A percentile compares a stretch with the other conserved stretches of the same genome.
Conservation (phyloP, 2,113 vertebrate species). For the Pangasianodon gigas region DNA sequence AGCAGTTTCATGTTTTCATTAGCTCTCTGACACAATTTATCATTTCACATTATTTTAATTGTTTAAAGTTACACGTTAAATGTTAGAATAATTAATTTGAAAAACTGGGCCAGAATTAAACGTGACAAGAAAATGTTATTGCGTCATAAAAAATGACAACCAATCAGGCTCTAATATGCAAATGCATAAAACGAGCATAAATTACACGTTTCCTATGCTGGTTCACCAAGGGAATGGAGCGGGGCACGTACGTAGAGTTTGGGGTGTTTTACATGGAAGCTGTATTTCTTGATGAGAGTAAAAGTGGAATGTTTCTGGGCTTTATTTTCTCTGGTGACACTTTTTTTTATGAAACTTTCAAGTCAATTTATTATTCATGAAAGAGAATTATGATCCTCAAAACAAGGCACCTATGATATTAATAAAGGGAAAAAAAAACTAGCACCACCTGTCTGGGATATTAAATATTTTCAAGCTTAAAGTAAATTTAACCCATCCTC, state of each 20-base stretch:
- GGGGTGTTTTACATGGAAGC: neutral
- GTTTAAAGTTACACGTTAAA: no score
- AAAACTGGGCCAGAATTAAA: neutral
- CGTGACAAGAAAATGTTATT: neutral
- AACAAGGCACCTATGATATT: neutral
- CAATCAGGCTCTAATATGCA: neutral
- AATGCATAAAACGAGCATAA: neutral
- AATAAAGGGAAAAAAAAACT: no score
- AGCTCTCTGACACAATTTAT: no score
- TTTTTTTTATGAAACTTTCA: neutral
- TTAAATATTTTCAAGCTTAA: neutral
- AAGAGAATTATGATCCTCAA: neutral
- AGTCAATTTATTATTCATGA: neutral
- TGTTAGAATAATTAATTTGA: no score
- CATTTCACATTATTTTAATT: no score
- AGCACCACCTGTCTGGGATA: neutral
- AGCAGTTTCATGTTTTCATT: no score
- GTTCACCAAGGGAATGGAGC: neutral
- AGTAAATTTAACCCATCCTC: neutral
- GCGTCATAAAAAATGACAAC: neutral
- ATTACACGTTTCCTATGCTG: neutral
- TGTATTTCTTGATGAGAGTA: neutral
- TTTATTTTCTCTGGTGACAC: neutral
- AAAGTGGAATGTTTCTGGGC: neutral
- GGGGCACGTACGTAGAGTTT: neutral